A percentile compares a stretch with the other conserved stretches of the same genome.
phyloP scores from a whole-genome alignment of 1,140 invertebrate species.

The Orius insidiosus region DNA sequence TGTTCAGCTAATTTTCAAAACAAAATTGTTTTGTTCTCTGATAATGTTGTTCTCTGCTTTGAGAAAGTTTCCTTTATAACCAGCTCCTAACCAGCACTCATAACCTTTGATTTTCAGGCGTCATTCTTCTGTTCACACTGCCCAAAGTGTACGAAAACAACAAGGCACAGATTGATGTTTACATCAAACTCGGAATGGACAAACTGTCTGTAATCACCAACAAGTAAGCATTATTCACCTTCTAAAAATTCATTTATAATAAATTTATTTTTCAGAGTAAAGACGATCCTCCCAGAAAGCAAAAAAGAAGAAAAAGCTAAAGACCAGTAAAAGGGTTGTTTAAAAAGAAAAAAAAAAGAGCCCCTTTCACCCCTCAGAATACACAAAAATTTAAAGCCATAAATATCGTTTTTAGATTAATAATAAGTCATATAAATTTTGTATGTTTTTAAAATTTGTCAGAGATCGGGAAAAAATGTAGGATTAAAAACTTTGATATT shows the following conservation, averaged over 20 bases:
- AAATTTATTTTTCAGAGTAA: slow-evolving; percentile 53
- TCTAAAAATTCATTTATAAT: slow-evolving; percentile 1
- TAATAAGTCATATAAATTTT: too few relatives aligned
- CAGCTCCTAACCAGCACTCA: too few relatives aligned
- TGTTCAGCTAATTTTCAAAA: not conserved
- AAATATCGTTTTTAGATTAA: too few relatives aligned
- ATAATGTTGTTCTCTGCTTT: too few relatives aligned
- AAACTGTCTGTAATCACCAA: slow-evolving; percentile 78
- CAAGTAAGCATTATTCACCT: slow-evolving; percentile 43
- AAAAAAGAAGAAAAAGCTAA: slow-evolving; percentile 66
- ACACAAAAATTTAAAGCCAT: not conserved
- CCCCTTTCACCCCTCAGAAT: not conserved
- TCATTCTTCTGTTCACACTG: slow-evolving; percentile 82
- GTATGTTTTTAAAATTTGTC: too few relatives aligned
- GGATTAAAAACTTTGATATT: too few relatives aligned
- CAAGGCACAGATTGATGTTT: slow-evolving; percentile 89
- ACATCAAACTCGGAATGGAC: slow-evolving; percentile 67
- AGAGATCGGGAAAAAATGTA: too few relatives aligned
- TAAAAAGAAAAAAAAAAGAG: not conserved
- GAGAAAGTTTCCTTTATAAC: too few relatives aligned
- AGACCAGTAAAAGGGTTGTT: slow-evolving; percentile 49
- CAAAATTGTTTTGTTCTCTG: slow-evolving; percentile 22
- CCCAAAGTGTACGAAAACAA: slow-evolving; percentile 97
- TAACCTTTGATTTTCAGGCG: slow-evolving; percentile 60
- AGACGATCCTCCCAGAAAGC: slow-evolving; percentile 74